phyloP scores from a whole-genome alignment of 2,888 invertebrate species.

The Apoda limacodes region DNA sequence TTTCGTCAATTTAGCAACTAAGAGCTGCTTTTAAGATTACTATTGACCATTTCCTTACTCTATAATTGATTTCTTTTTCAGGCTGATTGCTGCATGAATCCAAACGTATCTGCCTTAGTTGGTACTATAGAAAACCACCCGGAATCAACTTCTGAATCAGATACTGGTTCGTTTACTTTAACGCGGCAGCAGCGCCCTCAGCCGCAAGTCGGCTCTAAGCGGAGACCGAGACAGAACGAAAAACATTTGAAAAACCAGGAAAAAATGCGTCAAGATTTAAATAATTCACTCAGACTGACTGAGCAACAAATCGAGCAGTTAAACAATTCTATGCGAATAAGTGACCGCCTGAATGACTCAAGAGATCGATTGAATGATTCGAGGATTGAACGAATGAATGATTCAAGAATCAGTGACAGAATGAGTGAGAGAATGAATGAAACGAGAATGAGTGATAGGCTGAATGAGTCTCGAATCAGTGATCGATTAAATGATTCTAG shows the following conservation, averaged over 20 bases:
- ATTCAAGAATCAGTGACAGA: constrained; percentile 24
- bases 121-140: constrained; percentile 64
- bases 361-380: constrained; percentile 30
- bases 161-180: constrained; percentile 55
- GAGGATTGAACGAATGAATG: constrained; percentile 23
- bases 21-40: background rate
- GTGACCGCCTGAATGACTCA: constrained; percentile 37
- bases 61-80: constrained; percentile 26
- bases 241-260: constrained; percentile 45
- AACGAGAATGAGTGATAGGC: constrained; percentile 13
- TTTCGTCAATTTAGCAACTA: background rate
- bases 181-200: constrained; percentile 57
- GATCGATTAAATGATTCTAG: constrained; percentile 34
- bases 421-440: constrained; percentile 23
- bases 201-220: constrained; percentile 52
- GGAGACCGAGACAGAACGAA: constrained; percentile 41
- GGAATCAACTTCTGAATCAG: constrained; percentile 60
- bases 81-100: constrained; percentile 62
- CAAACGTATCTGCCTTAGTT: constrained; percentile 54
- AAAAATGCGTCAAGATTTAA: constrained; percentile 35
- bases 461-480: constrained; percentile 24
- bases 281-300: constrained; percentile 29
- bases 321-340: constrained; percentile 31
- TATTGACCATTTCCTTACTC: background rate
- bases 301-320: constrained; percentile 35